Conservation (phyloP, 2,797 vertebrate species). For the Pteronotus mesoamericanus region DNA sequence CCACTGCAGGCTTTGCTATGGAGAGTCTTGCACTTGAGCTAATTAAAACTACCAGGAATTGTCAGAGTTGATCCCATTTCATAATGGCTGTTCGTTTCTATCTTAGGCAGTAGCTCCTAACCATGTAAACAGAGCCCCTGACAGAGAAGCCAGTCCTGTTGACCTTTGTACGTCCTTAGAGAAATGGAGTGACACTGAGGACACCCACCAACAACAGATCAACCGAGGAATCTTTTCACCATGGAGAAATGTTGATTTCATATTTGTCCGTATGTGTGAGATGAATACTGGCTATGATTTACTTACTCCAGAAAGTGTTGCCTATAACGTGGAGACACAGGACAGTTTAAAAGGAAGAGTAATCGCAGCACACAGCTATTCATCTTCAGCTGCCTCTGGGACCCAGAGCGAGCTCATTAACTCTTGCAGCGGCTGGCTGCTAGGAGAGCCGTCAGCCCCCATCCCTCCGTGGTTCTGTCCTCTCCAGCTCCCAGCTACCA, state of each 20-base stretch:
- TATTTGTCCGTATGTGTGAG: conserved; percentile 61
- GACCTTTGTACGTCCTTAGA: not conserved
- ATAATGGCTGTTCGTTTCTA: not conserved
- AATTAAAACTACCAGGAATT: not conserved
- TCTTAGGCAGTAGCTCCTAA: not conserved
- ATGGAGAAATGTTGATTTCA: conserved; percentile 63
- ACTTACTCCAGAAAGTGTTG: conserved; percentile 68
- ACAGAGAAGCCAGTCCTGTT: not conserved
- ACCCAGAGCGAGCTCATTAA: conserved; percentile 42
- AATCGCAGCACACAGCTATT: conserved; percentile 63
- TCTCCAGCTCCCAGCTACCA: not conserved
- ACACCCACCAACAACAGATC: not conserved
- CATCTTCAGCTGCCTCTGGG: conserved; percentile 44
- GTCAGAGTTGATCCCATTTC: not conserved
- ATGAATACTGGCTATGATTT: conserved; percentile 69
- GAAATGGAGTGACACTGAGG: not conserved
- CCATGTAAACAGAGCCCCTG: not conserved
- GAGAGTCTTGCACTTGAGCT: not conserved
- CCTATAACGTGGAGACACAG: conserved; percentile 50
- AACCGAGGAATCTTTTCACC: conserved; percentile 44
- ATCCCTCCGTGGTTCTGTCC: not conserved
- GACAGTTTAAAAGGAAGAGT: conserved; percentile 67
- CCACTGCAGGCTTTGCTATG: not conserved
- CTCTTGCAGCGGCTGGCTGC: conserved; percentile 51
- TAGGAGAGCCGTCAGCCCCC: not conserved